These are phyloP conservation scores for Goniozus legneri DNA, from an alignment of 1,140 invertebrate species.

Conservation along the genomic window DNA sequence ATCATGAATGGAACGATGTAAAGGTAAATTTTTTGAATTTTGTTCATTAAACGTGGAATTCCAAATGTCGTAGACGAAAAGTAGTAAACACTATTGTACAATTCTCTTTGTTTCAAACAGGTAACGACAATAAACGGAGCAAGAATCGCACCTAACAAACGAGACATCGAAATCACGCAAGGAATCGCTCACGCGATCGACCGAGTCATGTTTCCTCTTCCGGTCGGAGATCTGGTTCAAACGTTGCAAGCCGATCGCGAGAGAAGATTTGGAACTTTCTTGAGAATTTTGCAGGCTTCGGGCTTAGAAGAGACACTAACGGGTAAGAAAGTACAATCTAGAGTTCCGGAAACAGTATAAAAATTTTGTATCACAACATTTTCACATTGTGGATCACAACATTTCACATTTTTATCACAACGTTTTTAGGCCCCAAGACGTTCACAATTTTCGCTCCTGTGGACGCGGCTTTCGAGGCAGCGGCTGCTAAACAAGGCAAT, in stretches of 20 bases:
- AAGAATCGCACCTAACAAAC: conserved; percentile 71
- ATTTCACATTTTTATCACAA: no score
- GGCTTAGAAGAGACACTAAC: conserved; percentile 71
- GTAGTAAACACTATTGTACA: no score
- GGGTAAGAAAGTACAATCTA: conserved; percentile 49
- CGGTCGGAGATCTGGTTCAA: conserved; percentile 77
- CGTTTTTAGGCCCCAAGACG: conserved; percentile 66
- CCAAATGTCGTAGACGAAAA: neutral
- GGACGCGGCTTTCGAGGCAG: conserved; percentile 69
- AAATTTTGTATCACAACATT: no score
- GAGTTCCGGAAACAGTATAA: no score
- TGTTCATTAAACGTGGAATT: no score
- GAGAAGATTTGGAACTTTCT: conserved; percentile 72
- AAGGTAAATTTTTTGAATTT: conserved; percentile 61
- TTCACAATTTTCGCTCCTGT: conserved; percentile 84
- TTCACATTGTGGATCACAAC: no score
- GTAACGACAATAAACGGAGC: conserved; percentile 82
- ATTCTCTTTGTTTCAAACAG: conserved; percentile 39
- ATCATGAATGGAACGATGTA: conserved; percentile 81
- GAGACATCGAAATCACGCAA: conserved; percentile 78
- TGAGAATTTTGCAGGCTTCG: conserved; percentile 71
- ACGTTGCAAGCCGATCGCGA: conserved; percentile 78
- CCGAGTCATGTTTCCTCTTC: conserved; percentile 82
- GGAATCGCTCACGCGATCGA: conserved; percentile 83
- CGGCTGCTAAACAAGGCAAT: conserved; percentile 33